phyloP scores from a whole-genome alignment of 2,797 vertebrate genomes.

The Parauchenoglanis punctatus region DNA sequence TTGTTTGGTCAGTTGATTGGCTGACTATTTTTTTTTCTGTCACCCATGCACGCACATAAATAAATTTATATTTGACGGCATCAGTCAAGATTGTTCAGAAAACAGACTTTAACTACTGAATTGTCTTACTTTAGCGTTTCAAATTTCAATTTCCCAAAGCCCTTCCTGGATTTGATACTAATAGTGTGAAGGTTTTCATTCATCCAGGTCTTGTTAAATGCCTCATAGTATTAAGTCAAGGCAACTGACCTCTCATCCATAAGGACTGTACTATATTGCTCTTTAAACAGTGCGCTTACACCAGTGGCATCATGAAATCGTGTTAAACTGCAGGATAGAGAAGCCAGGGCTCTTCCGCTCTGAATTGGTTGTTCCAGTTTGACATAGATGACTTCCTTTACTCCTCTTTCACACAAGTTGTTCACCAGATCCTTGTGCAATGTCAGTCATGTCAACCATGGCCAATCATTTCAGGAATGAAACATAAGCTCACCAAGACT shows the following conservation, averaged over 20 bases:
- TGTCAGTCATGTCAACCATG: background rate
- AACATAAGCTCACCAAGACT: background rate
- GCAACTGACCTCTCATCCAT: background rate
- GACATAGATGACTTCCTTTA: background rate
- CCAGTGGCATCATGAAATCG: background rate
- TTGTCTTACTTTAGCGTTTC: constrained; percentile 12
- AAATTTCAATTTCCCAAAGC: constrained; percentile 3
- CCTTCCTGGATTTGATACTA: background rate
- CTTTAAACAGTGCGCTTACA: constrained; percentile 1
- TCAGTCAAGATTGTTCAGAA: background rate
- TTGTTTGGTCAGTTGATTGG: background rate
- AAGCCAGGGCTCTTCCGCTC: background rate
- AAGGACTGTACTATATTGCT: background rate
- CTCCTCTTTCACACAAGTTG: background rate
- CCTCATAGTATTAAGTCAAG: background rate
- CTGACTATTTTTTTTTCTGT: background rate
- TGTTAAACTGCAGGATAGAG: background rate
- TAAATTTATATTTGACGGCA: background rate
- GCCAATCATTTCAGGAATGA: background rate
- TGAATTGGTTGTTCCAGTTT: background rate
- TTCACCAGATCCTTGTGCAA: background rate
- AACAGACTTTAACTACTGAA: background rate
- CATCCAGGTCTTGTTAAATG: background rate
- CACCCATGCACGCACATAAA: background rate
- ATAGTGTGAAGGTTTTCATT: background rate